A percentile compares a stretch with the other conserved stretches of the same genome.
These are phyloP conservation scores for Corbicula japonica DNA, from an alignment of 2,888 invertebrate species.

Conservation along the genomic window DNA sequence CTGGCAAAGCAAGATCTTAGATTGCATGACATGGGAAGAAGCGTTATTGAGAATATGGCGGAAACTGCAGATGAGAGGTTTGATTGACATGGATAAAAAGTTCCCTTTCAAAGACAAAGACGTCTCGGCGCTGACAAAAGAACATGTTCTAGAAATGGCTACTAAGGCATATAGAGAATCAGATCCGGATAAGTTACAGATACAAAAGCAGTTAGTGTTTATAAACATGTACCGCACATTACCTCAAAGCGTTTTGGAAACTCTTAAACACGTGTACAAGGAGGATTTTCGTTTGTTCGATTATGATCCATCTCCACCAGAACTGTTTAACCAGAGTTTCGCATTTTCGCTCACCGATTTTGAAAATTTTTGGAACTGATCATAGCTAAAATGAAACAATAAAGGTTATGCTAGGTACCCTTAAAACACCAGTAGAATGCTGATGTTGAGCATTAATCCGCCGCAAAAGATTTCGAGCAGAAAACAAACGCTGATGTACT, in stretches of 20 bases:
- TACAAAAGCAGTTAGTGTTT: conserved; percentile 35
- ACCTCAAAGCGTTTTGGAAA: conserved; percentile 29
- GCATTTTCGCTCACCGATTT: conserved; percentile 4
- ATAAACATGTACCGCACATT: conserved; percentile 44
- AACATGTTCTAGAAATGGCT: conserved; percentile 34
- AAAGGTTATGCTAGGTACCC: no score
- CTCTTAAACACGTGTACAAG: conserved; percentile 25
- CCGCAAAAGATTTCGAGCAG: no score
- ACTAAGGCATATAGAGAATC: conserved; percentile 37
- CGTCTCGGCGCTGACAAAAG: neutral
- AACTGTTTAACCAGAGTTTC: conserved; percentile 33
- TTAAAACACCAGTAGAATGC: no score
- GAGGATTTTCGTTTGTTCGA: conserved; percentile 55
- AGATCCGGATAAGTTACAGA: conserved; percentile 20
- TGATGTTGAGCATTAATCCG: no score
- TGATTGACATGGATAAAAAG: conserved; percentile 48
- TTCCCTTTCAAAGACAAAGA: conserved; percentile 24
- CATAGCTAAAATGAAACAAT: no score
- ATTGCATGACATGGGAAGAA: conserved; percentile 53
- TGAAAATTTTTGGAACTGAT: conserved; percentile 29
- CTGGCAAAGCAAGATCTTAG: conserved; percentile 42
- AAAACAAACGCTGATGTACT: no score
- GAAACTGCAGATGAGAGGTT: conserved; percentile 54
- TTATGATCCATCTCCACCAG: conserved; percentile 45
- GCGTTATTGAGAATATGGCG: conserved; percentile 55